Conservation (phyloP, 2,113 vertebrate species). For the Tychaedon coryphoeus region DNA sequence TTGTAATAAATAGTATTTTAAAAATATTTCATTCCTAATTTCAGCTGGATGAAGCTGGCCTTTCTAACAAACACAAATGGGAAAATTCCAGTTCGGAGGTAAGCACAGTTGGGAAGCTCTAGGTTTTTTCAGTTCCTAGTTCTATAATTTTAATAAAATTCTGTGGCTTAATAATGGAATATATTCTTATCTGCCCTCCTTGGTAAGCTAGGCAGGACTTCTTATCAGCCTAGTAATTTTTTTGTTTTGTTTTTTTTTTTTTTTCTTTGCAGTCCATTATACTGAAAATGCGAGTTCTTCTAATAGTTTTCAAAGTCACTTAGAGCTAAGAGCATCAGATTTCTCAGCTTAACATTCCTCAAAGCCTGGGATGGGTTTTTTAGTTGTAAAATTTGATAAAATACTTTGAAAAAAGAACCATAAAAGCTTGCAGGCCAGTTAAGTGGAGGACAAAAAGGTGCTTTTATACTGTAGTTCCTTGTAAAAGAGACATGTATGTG, state of each 20-base stretch:
- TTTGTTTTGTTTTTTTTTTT: background rate
- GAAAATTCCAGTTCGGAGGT: slow-evolving; percentile 97
- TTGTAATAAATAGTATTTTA: background rate
- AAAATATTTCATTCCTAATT: slow-evolving; percentile 43
- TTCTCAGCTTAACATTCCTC: background rate
- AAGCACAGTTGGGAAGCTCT: slow-evolving; percentile 22
- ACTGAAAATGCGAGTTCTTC: background rate
- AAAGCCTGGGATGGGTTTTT: background rate
- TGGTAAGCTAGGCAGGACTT: background rate
- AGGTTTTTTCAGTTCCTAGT: background rate
- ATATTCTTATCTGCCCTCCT: background rate
- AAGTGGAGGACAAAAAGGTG: background rate
- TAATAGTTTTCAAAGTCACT: background rate
- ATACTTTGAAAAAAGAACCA: background rate
- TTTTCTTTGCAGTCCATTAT: background rate
- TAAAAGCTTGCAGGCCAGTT: background rate
- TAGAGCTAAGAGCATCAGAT: background rate
- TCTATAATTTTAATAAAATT: background rate
- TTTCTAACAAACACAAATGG: slow-evolving; percentile 94
- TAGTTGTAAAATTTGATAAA: background rate
- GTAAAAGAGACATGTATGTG: background rate
- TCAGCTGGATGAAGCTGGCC: slow-evolving; percentile 96
- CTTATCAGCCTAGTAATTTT: background rate
- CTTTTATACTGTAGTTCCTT: background rate
- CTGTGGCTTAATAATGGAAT: background rate